Conservation (phyloP, 2,113 vertebrate species). For the Macrotus californicus region DNA sequence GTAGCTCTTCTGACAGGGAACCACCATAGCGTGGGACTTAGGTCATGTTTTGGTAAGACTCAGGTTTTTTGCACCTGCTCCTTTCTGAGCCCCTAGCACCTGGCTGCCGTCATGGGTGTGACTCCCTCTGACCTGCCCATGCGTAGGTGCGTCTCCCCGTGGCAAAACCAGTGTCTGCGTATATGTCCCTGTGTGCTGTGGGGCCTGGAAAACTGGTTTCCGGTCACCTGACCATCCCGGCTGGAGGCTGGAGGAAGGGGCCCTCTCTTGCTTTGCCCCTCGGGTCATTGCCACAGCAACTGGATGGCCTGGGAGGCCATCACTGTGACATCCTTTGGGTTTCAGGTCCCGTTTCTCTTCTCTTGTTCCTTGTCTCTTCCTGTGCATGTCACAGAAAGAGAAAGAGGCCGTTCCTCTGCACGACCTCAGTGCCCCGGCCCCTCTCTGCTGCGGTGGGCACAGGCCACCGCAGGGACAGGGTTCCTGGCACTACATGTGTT, state of each 20-base stretch:
- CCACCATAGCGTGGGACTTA: fast-evolving
- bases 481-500: fast-evolving
- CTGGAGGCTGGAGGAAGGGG: no score
- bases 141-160: fast-evolving
- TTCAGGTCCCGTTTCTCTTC: neutral
- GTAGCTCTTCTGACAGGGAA: no score
- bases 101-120: no score
- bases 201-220: fast-evolving
- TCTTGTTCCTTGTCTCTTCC: neutral
- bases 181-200: neutral
- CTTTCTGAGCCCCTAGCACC: neutral
- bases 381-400: fast-evolving
- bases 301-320: fast-evolving
- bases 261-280: no score
- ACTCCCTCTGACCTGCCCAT: no score
- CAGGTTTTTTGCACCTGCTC: neutral
- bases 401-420: no score
- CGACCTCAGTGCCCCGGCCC: fast-evolving
- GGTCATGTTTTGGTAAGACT: fast-evolving
- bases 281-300: neutral
- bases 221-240: fast-evolving
- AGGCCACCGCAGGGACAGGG: fast-evolving
- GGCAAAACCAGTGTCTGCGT: fast-evolving
- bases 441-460: neutral
- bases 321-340: neutral